Conservation (phyloP, 2,888 invertebrate species). For the Plagiodera versicolora region DNA sequence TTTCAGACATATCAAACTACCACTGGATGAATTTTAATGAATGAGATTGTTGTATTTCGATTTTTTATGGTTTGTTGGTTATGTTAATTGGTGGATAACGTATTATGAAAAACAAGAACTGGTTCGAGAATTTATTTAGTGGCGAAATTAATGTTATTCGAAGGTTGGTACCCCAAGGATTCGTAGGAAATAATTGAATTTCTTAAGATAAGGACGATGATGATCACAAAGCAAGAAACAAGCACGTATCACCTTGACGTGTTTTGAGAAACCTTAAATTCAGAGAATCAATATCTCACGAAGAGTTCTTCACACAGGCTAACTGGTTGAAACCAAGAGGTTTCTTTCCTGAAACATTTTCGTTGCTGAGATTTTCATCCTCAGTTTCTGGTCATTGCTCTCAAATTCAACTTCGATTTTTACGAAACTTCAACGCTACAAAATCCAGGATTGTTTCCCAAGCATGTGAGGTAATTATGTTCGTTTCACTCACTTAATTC, state of each 20-base stretch:
- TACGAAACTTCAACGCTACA: background rate
- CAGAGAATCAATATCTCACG: no score
- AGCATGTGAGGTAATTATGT: background rate
- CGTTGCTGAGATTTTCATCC: no score
- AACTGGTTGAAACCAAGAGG: no score
- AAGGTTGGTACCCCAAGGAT: background rate
- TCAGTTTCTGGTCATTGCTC: background rate
- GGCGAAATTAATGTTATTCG: background rate
- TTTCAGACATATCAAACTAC: no score
- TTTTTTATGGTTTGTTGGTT: constrained; percentile 4
- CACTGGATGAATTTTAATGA: background rate
- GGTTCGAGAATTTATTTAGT: background rate
- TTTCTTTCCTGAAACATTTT: no score
- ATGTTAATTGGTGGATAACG: background rate
- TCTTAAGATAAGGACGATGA: background rate
- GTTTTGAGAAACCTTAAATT: no score
- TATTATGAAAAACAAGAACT: background rate
- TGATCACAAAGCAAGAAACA: no score
- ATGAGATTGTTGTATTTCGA: background rate
- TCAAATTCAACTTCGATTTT: background rate
- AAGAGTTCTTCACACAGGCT: no score
- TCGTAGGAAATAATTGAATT: background rate
- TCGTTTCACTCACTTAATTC: background rate
- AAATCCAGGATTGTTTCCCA: background rate
- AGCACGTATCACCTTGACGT: no score